A percentile compares a stretch with the other conserved stretches of the same genome.
phyloP scores from a whole-genome alignment of 2,888 invertebrate genomes.

The Synanthedon myopaeformis region DNA sequence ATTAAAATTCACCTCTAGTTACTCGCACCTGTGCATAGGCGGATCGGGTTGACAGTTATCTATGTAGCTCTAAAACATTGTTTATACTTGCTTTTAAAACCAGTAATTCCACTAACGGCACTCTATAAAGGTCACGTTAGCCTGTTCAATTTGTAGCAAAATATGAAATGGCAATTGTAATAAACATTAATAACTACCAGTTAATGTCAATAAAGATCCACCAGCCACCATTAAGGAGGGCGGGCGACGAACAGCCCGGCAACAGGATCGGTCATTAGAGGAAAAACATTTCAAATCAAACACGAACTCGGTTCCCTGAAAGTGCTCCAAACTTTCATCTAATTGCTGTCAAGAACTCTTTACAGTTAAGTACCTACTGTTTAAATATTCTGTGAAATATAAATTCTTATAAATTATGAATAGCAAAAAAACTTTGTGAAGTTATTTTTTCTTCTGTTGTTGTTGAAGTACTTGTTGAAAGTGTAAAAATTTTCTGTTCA shows the following conservation, averaged over 20 bases:
- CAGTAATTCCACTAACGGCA: neutral
- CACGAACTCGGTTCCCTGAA: conserved; percentile 39
- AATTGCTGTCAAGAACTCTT: conserved; percentile 19
- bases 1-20: no score
- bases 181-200: conserved; percentile 39
- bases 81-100: neutral
- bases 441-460: no score
- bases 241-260: conserved; percentile 6
- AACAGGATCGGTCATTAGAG: conserved; percentile 49
- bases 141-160: conserved; percentile 9
- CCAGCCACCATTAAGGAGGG: conserved; percentile 36
- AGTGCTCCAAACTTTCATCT: conserved; percentile 31
- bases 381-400: conserved; percentile 25
- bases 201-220: conserved; percentile 44
- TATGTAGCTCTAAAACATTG: no score
- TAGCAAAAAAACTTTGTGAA: no score
- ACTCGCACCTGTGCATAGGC: no score
- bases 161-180: conserved; percentile 21
- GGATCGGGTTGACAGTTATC: no score
- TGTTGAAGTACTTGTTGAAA: no score
- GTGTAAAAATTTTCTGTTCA: no score
- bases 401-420: conserved; percentile 2
- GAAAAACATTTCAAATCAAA: conserved; percentile 58
- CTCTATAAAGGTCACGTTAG: neutral
- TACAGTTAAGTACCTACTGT: conserved; percentile 9